phyloP scores from a whole-genome alignment of 2,888 invertebrate species.

The Trichogramma evanescens region DNA sequence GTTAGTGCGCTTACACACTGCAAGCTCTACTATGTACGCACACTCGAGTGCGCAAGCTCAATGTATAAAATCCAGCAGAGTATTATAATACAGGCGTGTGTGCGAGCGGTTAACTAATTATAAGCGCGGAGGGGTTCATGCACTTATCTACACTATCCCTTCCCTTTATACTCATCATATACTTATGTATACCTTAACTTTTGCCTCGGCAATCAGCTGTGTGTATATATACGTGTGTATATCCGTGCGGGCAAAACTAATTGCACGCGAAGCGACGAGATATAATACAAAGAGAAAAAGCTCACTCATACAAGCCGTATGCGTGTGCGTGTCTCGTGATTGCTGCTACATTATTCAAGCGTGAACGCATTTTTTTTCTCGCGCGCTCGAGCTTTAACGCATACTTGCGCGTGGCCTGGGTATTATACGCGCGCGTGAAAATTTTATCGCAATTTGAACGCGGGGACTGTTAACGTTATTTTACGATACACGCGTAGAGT shows the following conservation, averaged over 20 bases:
- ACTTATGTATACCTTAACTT: no score
- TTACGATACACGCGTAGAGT: no score
- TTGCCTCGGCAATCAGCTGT: no score
- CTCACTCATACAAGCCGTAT: no score
- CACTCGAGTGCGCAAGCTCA: neutral
- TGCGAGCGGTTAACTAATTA: conserved; percentile 28
- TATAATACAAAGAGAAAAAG: no score
- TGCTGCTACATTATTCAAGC: conserved; percentile 19
- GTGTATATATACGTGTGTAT: no score
- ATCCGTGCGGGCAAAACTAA: no score
- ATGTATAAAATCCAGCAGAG: conserved; percentile 3
- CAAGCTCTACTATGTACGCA: neutral
- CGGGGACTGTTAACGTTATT: neutral
- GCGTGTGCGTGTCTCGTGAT: conserved; percentile 6
- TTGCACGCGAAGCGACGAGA: no score
- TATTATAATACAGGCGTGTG: neutral
- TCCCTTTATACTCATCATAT: no score
- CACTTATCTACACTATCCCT: no score
- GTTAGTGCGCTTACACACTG: conserved; percentile 22
- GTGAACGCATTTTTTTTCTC: neutral
- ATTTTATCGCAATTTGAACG: conserved; percentile 3
- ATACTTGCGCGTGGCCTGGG: neutral
- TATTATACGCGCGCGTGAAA: neutral
- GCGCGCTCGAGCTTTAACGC: neutral
- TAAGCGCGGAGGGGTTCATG: conserved; percentile 11